Evolutionary conservation across 2,797 vertebrate species (phyloP).

Genomic region (Lycodopsis pacificus): DNA sequence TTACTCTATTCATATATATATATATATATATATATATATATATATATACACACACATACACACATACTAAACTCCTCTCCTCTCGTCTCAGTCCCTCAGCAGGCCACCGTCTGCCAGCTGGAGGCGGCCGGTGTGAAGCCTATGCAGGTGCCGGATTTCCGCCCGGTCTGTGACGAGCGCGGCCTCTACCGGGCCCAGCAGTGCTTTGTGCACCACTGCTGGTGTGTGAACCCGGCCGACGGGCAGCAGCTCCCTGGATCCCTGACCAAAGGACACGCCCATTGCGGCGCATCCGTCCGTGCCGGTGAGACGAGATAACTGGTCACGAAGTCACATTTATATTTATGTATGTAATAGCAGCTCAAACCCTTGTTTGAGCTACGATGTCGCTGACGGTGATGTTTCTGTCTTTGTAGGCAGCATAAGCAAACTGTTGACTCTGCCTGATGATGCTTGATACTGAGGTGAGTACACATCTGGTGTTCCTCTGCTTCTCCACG

Average conservation of each 20-base stretch:
- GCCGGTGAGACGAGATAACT: constrained; percentile 45
- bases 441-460: not conserved
- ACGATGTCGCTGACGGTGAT: constrained; percentile 1
- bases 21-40: too few species aligned
- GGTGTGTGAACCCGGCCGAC: constrained; percentile 88
- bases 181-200: constrained; percentile 88
- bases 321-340: not conserved
- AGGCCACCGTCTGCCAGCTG: constrained; percentile 84
- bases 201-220: constrained; percentile 86
- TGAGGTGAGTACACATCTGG: constrained; percentile 37
- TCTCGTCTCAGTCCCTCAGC: constrained; percentile 40
- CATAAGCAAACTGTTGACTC: not conserved
- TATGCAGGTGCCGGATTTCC: constrained; percentile 67
- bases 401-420: constrained; percentile 31
- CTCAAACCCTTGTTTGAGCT: not conserved
- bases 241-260: constrained; percentile 81
- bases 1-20: not conserved
- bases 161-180: constrained; percentile 84
- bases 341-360: not conserved
- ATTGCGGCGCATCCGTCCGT: not conserved
- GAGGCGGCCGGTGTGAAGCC: constrained; percentile 66
- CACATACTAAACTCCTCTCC: not conserved
- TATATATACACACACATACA: too few species aligned
- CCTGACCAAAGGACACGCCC: not conserved
- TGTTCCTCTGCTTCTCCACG: not conserved